Evolutionary conservation across 2,888 invertebrate species (phyloP), one percentile per base, ranked within the genome.

Genomic region (Panopea generosa): DNA sequence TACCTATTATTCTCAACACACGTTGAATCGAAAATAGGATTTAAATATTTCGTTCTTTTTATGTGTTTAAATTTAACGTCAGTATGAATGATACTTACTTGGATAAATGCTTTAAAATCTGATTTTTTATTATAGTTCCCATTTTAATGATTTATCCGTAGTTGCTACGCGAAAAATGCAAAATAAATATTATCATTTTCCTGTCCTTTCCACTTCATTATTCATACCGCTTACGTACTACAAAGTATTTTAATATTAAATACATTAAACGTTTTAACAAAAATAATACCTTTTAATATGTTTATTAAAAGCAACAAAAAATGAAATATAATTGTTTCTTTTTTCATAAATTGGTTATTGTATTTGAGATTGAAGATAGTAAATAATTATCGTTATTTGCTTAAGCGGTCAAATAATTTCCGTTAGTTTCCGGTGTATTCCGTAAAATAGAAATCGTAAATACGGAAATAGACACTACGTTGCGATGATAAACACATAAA

Each of bases 81-180:
- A 40, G 33, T 7, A 33, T 33, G 11, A 20, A 45, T 18, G 6
- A 45, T 9, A 45, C 87, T 84, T 85, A 89, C 89, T 87, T 89
- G 27, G 88, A 88, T 2, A 89, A 76, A 66, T 89, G 88, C 73
- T 89, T 89, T 33, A 89, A 74, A 73, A 89, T 88, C 69, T 88
- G 88, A 66, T 87, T 88, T 68, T 89, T 89, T 49, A 89, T 65
- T 47, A 89, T 76, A 43, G 87, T 86, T 29, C 86, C 85, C 89
- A 89, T 89, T 55, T 61, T 77, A 55, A 33, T 29, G 49, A 22
- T 9, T 55, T 49, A 40, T 33, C 33, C 33, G 4, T 22, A 16
- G 7, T 20, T 20, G 3, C 14, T 45, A 18, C 16, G 16, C 3
- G n/a, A 45, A 45, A 4, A 20, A 4, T 20, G 45, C 6, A 16